phyloP scores from a whole-genome alignment of 2,113 vertebrate genomes.

The Eretmochelys imbricata region DNA sequence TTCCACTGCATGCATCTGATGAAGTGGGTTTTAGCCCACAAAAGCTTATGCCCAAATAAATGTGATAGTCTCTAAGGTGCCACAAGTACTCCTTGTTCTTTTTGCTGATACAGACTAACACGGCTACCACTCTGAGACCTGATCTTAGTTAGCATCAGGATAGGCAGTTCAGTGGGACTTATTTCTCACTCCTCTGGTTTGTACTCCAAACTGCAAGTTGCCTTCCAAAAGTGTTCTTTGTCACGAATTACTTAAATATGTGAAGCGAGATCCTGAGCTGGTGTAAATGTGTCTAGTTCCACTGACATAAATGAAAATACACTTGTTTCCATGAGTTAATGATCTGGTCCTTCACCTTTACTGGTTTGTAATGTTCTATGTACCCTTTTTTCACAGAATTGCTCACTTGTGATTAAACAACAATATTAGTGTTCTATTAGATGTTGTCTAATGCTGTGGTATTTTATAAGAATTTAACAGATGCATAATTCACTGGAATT shows the following conservation, averaged over 20 bases:
- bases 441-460: neutral
- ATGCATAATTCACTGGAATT: neutral
- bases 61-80: too few species aligned
- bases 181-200: neutral
- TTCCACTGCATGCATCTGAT: too few species aligned
- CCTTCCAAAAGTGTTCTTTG: neutral
- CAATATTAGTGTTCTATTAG: neutral
- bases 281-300: neutral
- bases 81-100: too few species aligned
- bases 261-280: neutral
- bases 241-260: neutral
- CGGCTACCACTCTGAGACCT: neutral
- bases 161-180: slow-evolving; percentile 1
- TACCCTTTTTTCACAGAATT: neutral
- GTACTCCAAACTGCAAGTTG: neutral
- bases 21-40: too few species aligned
- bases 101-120: too few species aligned
- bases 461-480: neutral
- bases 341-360: neutral
- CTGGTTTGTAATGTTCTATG: neutral
- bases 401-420: neutral
- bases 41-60: too few species aligned
- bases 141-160: slow-evolving; percentile 7
- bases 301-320: neutral
- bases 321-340: neutral